Percentiles rank a stretch among this genome's conserved stretches.
Evolutionary conservation across 1,140 invertebrate genomes (phyloP).

Genomic region (Lanistes nyassanus): DNA sequence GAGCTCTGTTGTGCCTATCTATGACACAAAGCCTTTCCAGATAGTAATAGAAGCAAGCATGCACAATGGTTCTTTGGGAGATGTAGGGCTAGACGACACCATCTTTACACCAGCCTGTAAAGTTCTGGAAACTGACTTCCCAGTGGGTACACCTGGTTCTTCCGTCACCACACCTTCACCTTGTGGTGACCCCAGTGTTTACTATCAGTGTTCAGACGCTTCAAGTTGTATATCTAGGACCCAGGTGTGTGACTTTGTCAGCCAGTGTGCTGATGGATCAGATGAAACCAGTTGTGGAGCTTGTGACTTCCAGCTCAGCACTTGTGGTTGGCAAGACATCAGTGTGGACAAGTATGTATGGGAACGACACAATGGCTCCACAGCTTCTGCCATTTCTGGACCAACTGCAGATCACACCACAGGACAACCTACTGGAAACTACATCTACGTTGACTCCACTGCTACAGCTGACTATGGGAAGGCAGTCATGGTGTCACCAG

Average conservation of each 20-base stretch:
- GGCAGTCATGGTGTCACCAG: constrained; percentile 41
- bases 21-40: constrained; percentile 45
- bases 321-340: constrained; percentile 59
- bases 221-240: constrained; percentile 23
- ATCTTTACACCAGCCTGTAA: constrained; percentile 59
- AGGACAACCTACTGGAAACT: constrained; percentile 43
- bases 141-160: constrained; percentile 32
- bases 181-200: constrained; percentile 51
- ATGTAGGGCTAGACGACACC: constrained; percentile 64
- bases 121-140: constrained; percentile 18
- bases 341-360: constrained; percentile 53
- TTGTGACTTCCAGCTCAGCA: constrained; percentile 59
- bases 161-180: constrained; percentile 42
- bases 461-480: constrained; percentile 45
- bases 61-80: constrained; percentile 48
- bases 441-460: constrained; percentile 53
- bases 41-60: constrained; percentile 55
- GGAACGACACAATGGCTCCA: constrained; percentile 50
- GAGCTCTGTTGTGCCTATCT: constrained; percentile 43
- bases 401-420: constrained; percentile 57
- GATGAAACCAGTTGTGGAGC: constrained; percentile 61
- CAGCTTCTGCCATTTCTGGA: constrained; percentile 43
- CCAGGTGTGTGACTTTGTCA: constrained; percentile 59
- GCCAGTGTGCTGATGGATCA: constrained; percentile 65
- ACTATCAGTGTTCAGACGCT: constrained; percentile 27